Evolutionary conservation across 2,888 invertebrate genomes (phyloP).

Genomic region (Selenia dentaria): DNA sequence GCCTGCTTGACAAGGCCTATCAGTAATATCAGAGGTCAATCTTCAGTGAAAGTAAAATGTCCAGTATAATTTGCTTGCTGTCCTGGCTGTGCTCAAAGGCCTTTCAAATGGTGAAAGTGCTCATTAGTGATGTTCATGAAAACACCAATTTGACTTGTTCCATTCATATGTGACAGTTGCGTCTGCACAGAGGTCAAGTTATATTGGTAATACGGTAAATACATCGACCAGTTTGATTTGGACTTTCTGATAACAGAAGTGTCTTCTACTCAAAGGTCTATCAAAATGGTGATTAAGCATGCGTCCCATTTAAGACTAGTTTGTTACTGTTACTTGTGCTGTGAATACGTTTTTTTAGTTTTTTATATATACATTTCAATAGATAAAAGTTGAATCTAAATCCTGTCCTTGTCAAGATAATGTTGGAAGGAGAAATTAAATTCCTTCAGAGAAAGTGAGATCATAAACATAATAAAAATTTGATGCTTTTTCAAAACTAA

Average conservation of each 20-base stretch:
- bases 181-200: neutral
- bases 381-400: too few species aligned
- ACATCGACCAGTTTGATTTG: neutral
- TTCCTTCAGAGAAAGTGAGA: too few species aligned
- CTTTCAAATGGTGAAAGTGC: neutral
- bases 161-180: neutral
- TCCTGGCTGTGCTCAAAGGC: neutral
- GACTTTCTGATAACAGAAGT: neutral
- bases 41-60: too few species aligned
- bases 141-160: neutral
- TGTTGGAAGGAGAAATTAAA: too few species aligned
- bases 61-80: too few species aligned
- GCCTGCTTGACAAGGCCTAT: too few species aligned
- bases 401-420: too few species aligned
- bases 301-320: neutral
- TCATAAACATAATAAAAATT: too few species aligned
- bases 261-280: neutral
- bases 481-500: too few species aligned
- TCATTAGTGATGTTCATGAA: neutral
- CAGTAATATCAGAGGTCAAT: too few species aligned
- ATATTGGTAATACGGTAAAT: neutral
- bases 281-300: neutral
- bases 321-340: conserved; percentile 1
- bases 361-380: too few species aligned
- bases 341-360: neutral